Evolutionary conservation across 2,797 vertebrate species (phyloP).

Genomic region (Peromyscus attwateri): DNA sequence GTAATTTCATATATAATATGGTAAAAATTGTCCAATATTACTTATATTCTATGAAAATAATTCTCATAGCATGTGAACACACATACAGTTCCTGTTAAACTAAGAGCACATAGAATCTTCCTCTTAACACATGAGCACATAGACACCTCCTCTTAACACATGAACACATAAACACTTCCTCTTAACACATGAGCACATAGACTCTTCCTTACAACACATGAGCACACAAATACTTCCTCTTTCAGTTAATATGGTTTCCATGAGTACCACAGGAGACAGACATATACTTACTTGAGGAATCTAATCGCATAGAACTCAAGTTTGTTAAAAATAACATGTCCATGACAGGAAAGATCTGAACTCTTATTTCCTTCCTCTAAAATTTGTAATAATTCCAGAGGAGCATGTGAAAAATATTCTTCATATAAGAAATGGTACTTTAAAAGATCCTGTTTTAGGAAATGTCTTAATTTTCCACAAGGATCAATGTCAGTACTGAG

Average conservation of each 20-base stretch:
- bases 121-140: too few relatives aligned
- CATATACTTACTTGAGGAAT: not conserved
- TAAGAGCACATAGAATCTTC: not conserved
- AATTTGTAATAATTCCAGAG: not conserved
- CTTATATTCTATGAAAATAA: not conserved
- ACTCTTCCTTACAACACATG: too few relatives aligned
- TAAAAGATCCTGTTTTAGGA: not conserved
- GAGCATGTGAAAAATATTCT: not conserved
- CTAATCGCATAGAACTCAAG: not conserved
- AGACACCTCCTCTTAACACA: too few relatives aligned
- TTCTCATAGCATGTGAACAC: not conserved
- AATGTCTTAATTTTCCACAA: slow-evolving; percentile 21
- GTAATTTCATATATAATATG: not conserved
- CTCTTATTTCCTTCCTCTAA: not conserved
- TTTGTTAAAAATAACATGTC: not conserved
- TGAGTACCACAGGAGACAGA: not conserved
- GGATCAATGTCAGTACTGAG: not conserved
- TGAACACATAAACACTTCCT: too few relatives aligned
- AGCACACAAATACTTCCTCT: not conserved
- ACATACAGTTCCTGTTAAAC: not conserved
- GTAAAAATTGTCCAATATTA: not conserved
- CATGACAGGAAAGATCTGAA: not conserved
- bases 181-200: not conserved
- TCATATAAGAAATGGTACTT: slow-evolving; percentile 22
- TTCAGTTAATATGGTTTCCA: not conserved